phyloP scores from a whole-genome alignment of 92 coral and sea anemone species.

The Zoanthus sansibaricus region DNA sequence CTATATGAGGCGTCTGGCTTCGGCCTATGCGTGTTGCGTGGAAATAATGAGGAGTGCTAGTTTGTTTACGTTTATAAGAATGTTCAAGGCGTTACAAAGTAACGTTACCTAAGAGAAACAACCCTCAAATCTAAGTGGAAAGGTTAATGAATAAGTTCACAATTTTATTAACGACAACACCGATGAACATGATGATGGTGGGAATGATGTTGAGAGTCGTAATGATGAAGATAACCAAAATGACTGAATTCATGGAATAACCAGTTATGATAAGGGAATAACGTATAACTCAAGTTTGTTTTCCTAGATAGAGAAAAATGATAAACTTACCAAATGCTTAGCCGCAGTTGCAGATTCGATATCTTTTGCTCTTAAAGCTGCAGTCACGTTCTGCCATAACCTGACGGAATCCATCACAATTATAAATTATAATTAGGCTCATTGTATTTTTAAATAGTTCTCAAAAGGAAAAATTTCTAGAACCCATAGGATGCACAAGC shows the following conservation, averaged over 20 bases:
- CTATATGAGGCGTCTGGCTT: neutral
- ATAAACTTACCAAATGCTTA: slow-evolving; percentile 77
- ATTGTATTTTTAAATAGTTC: neutral
- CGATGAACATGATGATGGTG: neutral
- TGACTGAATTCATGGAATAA: neutral
- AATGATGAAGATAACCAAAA: neutral
- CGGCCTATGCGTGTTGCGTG: neutral
- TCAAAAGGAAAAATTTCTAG: no score
- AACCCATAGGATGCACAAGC: no score
- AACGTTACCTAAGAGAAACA: no score
- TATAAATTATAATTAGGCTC: neutral
- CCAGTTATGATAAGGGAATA: neutral
- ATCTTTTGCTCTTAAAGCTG: slow-evolving; percentile 75
- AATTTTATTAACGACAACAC: neutral
- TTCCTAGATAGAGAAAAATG: neutral
- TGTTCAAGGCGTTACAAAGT: no score
- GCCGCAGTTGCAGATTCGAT: slow-evolving; percentile 87
- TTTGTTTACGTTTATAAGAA: no score
- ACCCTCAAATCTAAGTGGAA: neutral
- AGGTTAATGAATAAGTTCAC: neutral
- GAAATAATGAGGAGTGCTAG: no score
- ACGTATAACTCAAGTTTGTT: neutral
- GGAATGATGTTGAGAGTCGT: neutral
- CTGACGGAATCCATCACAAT: slow-evolving; percentile 9
- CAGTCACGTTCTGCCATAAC: slow-evolving; percentile 89